Base-by-base conservation (phyloP, 1,140 invertebrate species). In the Callitettix versicolor region DNA sequence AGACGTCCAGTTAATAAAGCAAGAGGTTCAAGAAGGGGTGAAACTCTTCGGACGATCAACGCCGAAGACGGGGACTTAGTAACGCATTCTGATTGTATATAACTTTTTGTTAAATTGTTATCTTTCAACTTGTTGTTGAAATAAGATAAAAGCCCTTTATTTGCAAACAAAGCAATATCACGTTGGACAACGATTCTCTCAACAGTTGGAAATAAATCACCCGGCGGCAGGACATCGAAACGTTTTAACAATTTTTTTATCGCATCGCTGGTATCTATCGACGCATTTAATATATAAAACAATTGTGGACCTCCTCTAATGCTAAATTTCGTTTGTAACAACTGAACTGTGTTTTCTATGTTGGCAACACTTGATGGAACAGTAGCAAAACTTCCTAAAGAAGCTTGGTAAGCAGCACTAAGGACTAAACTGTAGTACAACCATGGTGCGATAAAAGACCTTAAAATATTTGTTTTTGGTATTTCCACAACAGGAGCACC, bases 341-440 rank as follows among this genome's bases (percentile, higher is more conserved):
- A 15, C 3, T 63, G 50, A 11, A 30, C 20, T 41, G 56, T 55
- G n/a, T 44, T 53, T 18, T 64, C 50, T 0, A 65, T 58, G 34
- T 65, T 62, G 7, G 55, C 42, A 14, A 49, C 53, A 14, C 56
- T 51, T n/a, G 58, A 48, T 20, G 64, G 64, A 14, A 64, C 59
- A 1, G 64, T 65, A 15, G 64, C 62, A 11, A 65, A 38, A 57
- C 64, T 65, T 1, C 64, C 64, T 26, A 65, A 48, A n/a, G 61
- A 58, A 2, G 64, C 62, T 20, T 59, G 56, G 34, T 65, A 65
- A 1, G 60, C 59, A 5, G 62, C 57, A 7, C 51, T 54, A 12
- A 64, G 52, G 0, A 65, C 64, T 11, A 65, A 58, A 46, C 60
- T 58, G 38, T 60, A 64, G 4, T 64, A 40, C 1, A 65, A 36